Percentiles rank a stretch among this genome's conserved stretches.
phyloP scores from a whole-genome alignment of 2,113 vertebrate species.

The Regulus satrapa region DNA sequence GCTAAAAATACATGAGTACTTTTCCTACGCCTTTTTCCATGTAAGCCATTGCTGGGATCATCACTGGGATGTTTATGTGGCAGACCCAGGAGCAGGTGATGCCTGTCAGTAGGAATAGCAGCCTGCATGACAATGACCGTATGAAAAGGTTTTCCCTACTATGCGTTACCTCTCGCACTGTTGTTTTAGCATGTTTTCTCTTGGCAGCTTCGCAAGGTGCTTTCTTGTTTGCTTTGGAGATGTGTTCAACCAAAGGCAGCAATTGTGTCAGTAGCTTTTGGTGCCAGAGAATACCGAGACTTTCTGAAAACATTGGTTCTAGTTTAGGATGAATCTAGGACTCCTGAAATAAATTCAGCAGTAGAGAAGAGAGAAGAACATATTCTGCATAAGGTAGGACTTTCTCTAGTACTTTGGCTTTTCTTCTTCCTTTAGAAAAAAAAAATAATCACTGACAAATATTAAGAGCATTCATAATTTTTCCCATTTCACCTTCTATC shows the following conservation, averaged over 20 bases:
- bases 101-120: neutral
- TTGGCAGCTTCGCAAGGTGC: neutral
- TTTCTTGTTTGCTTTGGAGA: conserved; percentile 42
- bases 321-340: conserved; percentile 7
- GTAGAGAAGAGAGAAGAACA: conserved; percentile 31
- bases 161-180: neutral
- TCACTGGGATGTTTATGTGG: conserved; percentile 1
- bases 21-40: conserved; percentile 43
- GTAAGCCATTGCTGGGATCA: neutral
- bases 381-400: neutral
- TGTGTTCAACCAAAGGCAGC: neutral
- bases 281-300: neutral
- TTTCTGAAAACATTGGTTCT: conserved; percentile 1
- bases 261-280: neutral
- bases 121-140: neutral
- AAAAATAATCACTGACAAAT: neutral
- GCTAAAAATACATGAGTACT: conserved; percentile 56
- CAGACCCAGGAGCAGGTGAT: conserved; percentile 33
- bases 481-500: neutral
- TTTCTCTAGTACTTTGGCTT: neutral
- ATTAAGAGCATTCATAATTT: neutral
- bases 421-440: neutral
- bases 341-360: neutral
- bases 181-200: conserved; percentile 39
- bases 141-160: neutral